Base-by-base conservation (phyloP, 2,113 vertebrate genomes). In the Hystrix cristata region DNA sequence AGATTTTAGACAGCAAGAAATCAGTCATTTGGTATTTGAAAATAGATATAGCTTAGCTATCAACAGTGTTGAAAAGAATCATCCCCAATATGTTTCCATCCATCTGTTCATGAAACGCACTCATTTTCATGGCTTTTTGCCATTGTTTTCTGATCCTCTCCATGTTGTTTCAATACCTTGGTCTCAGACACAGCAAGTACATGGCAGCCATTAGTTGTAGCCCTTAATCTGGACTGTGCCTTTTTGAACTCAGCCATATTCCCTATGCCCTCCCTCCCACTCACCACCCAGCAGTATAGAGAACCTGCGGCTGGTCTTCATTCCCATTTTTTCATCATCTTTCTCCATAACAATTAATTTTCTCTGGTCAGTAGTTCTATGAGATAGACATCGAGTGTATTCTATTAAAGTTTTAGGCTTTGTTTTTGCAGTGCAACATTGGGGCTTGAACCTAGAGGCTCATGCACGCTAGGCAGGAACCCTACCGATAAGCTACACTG, bases 21-120 rank as follows among this genome's bases (percentile, higher is more conserved):
- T 51, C 48, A 81, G 48, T 89, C 55, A 71, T 79, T 65, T 43
- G 65, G n/a, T 46, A 93, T 74, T 92, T 88, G 76, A 89, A 95
- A 83, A 81, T 29, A 62, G 51, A 57, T 18, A 19, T 31, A 43
- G 11, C 14, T 46, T 74, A 76, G 23, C 57, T 23, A 4, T 57
- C 53, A 69, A 82, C 43, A 64, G 2, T 55, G 48, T 67, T 51
- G 31, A 25, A 25, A 91, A 89, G 72, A 57, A 81, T 29, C 46
- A 46, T 29, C 67, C 11, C 51, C 21, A 83, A n/a, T 83, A 79
- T 46, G 25, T 34, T 65, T 78, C 48, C n/a, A 4, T 38, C 23
- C 11, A 10, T 59, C 87, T 2, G 0, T 43, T 12, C 1, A 13
- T 19, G 46, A 81, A 60, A 59, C 7, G 3, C 59, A 16, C 48